phyloP scores from a whole-genome alignment of 1,140 invertebrate species.

The Ctenoplectra terminalis region DNA sequence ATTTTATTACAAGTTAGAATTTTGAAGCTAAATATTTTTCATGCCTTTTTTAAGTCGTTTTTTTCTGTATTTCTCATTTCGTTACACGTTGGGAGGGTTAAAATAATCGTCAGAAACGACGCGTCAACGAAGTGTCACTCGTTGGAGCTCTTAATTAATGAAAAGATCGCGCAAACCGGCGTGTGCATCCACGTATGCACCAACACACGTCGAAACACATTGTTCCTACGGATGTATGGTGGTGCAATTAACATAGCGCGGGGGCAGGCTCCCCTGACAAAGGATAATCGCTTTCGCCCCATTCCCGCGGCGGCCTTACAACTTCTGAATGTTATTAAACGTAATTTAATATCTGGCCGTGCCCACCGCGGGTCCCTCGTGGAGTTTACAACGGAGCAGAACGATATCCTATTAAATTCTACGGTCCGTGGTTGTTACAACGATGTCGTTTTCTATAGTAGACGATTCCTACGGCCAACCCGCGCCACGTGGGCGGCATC shows the following conservation, averaged over 20 bases:
- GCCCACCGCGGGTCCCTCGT: conserved; percentile 36
- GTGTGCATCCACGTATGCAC: not conserved
- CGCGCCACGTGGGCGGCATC: conserved; percentile 58
- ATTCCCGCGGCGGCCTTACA: conserved; percentile 44
- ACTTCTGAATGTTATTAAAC: conserved; percentile 71
- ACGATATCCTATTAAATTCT: conserved; percentile 64
- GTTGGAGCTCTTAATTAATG: conserved; percentile 39
- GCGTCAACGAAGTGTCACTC: conserved; percentile 6
- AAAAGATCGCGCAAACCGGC: conserved; percentile 23
- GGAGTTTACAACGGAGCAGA: conserved; percentile 59
- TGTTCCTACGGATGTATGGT: not conserved
- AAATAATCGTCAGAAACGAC: not conserved
- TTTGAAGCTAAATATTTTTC: too few species aligned
- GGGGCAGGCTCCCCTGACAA: conserved; percentile 56
- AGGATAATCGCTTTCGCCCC: conserved; percentile 48
- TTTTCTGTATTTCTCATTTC: too few species aligned
- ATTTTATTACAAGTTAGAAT: too few species aligned
- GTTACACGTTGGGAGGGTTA: too few species aligned
- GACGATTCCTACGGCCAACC: conserved; percentile 2
- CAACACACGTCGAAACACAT: not conserved
- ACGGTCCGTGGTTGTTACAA: not conserved
- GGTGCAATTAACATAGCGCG: conserved; percentile 65
- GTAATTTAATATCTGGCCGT: conserved; percentile 70
- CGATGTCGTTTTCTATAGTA: not conserved
- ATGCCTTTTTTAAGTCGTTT: too few species aligned